A percentile compares a stretch with the other conserved stretches of the same genome.
Conservation (phyloP, 2,113 vertebrate genomes). For the Planiliza haematocheilus region DNA sequence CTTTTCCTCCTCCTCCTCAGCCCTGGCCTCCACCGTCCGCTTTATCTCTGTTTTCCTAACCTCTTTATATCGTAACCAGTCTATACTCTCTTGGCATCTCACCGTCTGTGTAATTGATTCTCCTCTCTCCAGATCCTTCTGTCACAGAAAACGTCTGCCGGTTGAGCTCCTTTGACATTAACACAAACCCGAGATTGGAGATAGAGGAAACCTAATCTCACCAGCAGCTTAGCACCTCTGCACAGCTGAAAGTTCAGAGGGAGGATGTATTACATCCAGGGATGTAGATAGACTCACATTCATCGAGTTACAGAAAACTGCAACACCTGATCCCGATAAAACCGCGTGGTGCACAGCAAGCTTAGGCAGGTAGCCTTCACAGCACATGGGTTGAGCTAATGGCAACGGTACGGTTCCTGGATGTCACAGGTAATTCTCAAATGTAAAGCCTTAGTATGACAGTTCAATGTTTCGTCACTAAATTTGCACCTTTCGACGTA, state of each 20-base stretch:
- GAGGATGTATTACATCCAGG: not conserved
- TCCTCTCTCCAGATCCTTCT: conserved; percentile 34
- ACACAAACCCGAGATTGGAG: conserved; percentile 8
- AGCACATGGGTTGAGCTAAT: too few species aligned
- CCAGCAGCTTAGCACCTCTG: not conserved
- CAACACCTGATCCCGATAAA: not conserved
- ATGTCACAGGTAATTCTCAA: not conserved
- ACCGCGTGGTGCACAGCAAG: not conserved
- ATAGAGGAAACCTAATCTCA: conserved; percentile 19
- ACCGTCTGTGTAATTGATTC: conserved; percentile 55
- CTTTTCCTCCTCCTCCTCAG: conserved; percentile 28
- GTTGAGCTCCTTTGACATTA: conserved; percentile 22
- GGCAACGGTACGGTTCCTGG: too few species aligned
- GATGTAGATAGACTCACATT: not conserved
- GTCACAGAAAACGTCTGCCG: conserved; percentile 28
- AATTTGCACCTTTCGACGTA: too few species aligned
- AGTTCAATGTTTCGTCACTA: too few species aligned
- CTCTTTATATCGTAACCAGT: conserved; percentile 19
- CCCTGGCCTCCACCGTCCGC: conserved; percentile 12
- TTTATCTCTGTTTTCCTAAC: conserved; percentile 21
- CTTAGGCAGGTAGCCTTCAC: too few species aligned
- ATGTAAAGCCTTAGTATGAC: too few species aligned
- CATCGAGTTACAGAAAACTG: not conserved
- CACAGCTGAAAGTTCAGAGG: not conserved
- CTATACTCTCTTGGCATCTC: conserved; percentile 7